Base-by-base conservation (phyloP, 2,888 invertebrate species). In the Calliopum simillimum region DNA sequence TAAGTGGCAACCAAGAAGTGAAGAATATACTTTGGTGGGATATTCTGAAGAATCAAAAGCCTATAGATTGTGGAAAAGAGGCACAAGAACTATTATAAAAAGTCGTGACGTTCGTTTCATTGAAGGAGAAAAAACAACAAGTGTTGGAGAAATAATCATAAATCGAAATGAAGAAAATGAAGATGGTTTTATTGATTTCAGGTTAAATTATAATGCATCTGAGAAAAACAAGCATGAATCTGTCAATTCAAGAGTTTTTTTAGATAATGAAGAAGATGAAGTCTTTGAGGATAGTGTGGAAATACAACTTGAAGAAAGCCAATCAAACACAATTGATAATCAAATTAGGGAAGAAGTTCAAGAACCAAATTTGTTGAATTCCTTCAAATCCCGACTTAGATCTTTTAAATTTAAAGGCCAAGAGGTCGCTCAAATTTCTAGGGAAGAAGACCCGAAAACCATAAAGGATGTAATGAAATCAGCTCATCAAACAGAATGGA, bases 291-390 rank as follows among this genome's bases (percentile, higher is more conserved):
- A 19, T 53, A 53, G 12, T 12, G 19, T n/a, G 12, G 53, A 53
- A 33, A 33, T 33, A 33, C 11, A 21, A 21, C 21, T 5, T 55
- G 13, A 55, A 21, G 21, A 55, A 16, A 55, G 16, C 12, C 21
- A 11, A n/a, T n/a, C n/a, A n/a, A n/a, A n/a, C n/a, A n/a, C n/a
- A n/a, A n/a, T n/a, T n/a, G n/a, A n/a, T n/a, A n/a, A n/a, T n/a
- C n/a, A n/a, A n/a, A n/a, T n/a, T n/a, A n/a, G n/a, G 21, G 21
- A 21, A 13, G 5, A 21, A 77, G 49, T 69, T 73, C 61, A 77
- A 79, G 62, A 76, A 76, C 33, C 69, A 12, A 53, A 33, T 33
- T 33, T 33, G 33, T 33, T 33, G 33, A 33, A 33, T 33, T 33
- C 33, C 33, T 33, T 53, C 12, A 19, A 53, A 19, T 53, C 53